These are phyloP conservation scores for Ia io DNA, from an alignment of 2,113 vertebrate species.

Conservation along the genomic window DNA sequence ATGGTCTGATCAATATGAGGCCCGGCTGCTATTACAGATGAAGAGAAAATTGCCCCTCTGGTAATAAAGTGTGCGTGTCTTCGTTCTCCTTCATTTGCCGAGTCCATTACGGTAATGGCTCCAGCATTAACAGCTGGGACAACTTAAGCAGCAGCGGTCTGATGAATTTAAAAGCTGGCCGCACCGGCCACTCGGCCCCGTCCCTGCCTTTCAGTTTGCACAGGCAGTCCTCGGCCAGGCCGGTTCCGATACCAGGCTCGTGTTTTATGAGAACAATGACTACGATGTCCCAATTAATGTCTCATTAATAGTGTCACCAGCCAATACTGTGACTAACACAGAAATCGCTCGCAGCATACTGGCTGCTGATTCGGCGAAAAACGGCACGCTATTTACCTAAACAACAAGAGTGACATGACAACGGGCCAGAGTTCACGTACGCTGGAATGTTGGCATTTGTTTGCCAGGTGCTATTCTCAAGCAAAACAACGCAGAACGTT, in stretches of 20 bases:
- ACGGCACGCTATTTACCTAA: slow-evolving; percentile 85
- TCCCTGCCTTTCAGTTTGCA: slow-evolving; percentile 83
- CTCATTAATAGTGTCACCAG: slow-evolving; percentile 90
- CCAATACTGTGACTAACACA: slow-evolving; percentile 84
- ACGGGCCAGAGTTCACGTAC: slow-evolving; percentile 84
- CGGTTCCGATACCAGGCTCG: slow-evolving; percentile 82
- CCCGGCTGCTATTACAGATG: slow-evolving; percentile 94
- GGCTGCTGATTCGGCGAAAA: slow-evolving; percentile 91
- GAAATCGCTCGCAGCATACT: slow-evolving; percentile 82
- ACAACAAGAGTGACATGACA: slow-evolving; percentile 87
- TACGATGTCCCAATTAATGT: slow-evolving; percentile 91
- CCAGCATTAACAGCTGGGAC: slow-evolving; percentile 94
- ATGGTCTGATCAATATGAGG: slow-evolving; percentile 98
- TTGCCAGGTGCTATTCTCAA: slow-evolving; percentile 74
- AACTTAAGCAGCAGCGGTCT: slow-evolving; percentile 90
- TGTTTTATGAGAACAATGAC: slow-evolving; percentile 86
- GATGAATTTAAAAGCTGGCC: slow-evolving; percentile 89
- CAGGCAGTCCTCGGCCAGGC: slow-evolving; percentile 79
- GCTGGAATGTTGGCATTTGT: slow-evolving; percentile 85
- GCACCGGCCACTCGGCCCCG: slow-evolving; percentile 79
- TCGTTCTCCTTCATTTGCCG: slow-evolving; percentile 96
- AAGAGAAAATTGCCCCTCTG: slow-evolving; percentile 96
- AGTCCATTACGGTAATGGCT: slow-evolving; percentile 98
- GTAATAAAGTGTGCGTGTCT: slow-evolving; percentile 96
- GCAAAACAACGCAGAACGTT: background rate